Evolutionary conservation across 2,113 vertebrate genomes (phyloP), one percentile per base, ranked within the genome.

Genomic region (Lycocorax pyrrhopterus): DNA sequence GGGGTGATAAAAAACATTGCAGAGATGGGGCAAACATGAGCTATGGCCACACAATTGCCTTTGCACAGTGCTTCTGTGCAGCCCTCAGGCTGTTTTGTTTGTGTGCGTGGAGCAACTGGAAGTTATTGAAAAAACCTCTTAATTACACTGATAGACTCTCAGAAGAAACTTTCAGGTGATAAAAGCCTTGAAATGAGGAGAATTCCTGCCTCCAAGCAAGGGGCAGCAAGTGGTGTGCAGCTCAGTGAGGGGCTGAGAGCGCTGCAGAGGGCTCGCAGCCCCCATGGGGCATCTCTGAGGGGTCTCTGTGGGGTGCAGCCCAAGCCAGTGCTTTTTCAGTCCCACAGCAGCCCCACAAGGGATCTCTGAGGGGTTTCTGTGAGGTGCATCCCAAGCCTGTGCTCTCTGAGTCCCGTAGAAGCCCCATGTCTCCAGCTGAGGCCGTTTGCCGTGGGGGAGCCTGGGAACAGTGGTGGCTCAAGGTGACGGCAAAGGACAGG

Each of bases 181-280:
- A 59, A 84, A 71, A 87, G 16, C 29, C 7, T 7, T 22, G 9
- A 87, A 67, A 75, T 30, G 35, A 75, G 39, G 41, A 74, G 39
- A 47, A 72, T 16, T 82, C 13, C 32, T 91, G 64, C 60, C 32
- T 71, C 29, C 0, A 2, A 86, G 39, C 44, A 21, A 78, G 71
- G 71, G 47, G 20, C 44, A 76, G 58, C 1, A 4, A 29, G 52
- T 0, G 1, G 25, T 0, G 0, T 29, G 47, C 37, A 62, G 16
- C 26, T 29, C 1, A 0, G 6, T 0, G 5, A 71, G 37, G 71
- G 26, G 5, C 58, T 33, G 29, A 0, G 0, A 59, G 47, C 5
- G 3, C 64, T 4, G 4, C 33, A 37, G 26, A 55, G 13, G 32
- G 26, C 53, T 60, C 0, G 0, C 55, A 55, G 43, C 12, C 10